Conservation (phyloP, 2,888 invertebrate species). For the Bombylius major region DNA sequence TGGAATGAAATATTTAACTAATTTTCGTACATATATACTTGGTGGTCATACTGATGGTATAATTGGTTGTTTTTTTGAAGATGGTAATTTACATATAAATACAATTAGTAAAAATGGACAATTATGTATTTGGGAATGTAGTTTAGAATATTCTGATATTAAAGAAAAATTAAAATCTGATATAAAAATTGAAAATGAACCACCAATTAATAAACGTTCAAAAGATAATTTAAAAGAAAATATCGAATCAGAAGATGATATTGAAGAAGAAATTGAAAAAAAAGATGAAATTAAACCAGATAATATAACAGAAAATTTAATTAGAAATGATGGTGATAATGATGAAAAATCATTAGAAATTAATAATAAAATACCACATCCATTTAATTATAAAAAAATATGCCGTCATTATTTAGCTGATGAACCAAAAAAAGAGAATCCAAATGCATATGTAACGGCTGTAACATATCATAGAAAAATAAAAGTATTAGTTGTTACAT, state of each 20-base stretch:
- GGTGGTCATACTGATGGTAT: constrained; percentile 78
- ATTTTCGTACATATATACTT: constrained; percentile 63
- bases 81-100: constrained; percentile 69
- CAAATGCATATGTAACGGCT: constrained; percentile 56
- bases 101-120: constrained; percentile 77
- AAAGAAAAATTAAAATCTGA: not conserved
- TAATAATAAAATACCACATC: constrained; percentile 30
- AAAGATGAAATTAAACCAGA: constrained; percentile 8
- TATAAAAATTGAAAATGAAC: constrained; percentile 3
- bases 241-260: constrained; percentile 50
- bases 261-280: constrained; percentile 32
- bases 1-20: constrained; percentile 57
- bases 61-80: constrained; percentile 79
- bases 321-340: constrained; percentile 18
- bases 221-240: constrained; percentile 20
- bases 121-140: constrained; percentile 67
- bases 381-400: constrained; percentile 54
- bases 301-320: not conserved
- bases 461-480: constrained; percentile 70
- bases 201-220: constrained; percentile 1
- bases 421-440: constrained; percentile 49
- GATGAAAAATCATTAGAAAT: constrained; percentile 38
- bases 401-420: constrained; percentile 64
- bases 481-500: constrained; percentile 79
- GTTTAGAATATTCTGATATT: constrained; percentile 56